Conservation (phyloP, 2,113 vertebrate species). For the Propithecus coquereli region DNA sequence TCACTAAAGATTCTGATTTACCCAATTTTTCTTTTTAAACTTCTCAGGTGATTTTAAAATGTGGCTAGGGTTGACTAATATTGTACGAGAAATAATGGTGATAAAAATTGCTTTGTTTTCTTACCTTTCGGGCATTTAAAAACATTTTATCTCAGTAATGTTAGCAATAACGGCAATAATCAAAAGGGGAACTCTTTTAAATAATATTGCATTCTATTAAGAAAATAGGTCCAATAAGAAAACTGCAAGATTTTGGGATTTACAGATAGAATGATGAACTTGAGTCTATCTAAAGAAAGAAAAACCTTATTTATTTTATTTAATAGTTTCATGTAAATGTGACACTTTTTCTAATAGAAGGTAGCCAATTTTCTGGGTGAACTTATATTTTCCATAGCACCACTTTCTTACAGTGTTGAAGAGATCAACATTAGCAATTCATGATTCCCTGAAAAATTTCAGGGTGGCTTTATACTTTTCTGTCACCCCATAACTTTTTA, state of each 20-base stretch:
- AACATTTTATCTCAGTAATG: neutral
- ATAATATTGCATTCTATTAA: neutral
- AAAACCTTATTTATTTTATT: neutral
- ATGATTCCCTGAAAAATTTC: neutral
- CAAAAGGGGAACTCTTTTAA: neutral
- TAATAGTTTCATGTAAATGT: neutral
- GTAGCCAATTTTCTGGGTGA: neutral
- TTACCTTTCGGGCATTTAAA: neutral
- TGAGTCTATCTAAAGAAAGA: conserved; percentile 24
- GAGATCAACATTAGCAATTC: neutral
- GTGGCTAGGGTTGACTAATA: neutral
- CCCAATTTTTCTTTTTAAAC: neutral
- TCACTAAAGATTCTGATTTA: neutral
- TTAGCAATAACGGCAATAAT: neutral
- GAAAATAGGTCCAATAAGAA: neutral
- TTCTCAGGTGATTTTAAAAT: neutral
- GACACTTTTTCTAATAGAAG: neutral
- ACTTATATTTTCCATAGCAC: neutral
- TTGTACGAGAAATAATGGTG: neutral
- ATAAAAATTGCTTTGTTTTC: neutral
- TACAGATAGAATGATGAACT: neutral
- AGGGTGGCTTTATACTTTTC: neutral
- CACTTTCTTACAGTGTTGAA: neutral
- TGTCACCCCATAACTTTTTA: neutral
- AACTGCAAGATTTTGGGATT: neutral